Conservation (phyloP, 1,140 invertebrate genomes). For the Danaus melanippus region DNA sequence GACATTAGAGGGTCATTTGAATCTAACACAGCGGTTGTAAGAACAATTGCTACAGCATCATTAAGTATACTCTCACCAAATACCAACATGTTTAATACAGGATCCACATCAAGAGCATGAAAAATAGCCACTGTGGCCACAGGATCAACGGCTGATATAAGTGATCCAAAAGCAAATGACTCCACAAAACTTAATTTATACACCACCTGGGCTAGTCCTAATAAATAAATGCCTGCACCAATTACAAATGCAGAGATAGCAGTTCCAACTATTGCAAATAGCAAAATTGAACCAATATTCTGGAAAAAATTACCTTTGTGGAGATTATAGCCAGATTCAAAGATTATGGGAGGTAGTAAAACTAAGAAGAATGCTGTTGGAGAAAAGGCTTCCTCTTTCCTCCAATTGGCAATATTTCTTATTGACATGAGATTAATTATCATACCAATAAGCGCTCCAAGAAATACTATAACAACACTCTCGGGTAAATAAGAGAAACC, state of each 20-base stretch:
- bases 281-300: slow-evolving; percentile 94
- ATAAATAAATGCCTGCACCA: slow-evolving; percentile 94
- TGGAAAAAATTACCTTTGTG: slow-evolving; percentile 99
- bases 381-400: slow-evolving; percentile 96
- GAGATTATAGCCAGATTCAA: slow-evolving; percentile 98
- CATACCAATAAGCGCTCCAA: slow-evolving; percentile 93
- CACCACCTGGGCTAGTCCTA: slow-evolving; percentile 91
- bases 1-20: slow-evolving; percentile 82
- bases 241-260: slow-evolving; percentile 95
- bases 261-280: slow-evolving; percentile 98
- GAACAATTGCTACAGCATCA: slow-evolving; percentile 97
- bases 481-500: slow-evolving; percentile 98
- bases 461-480: slow-evolving; percentile 96
- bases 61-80: slow-evolving; percentile 99
- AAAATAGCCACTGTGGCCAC: slow-evolving; percentile 99
- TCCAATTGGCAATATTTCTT: slow-evolving; percentile 93
- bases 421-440: slow-evolving; percentile 93
- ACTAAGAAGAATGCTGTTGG: slow-evolving; percentile 98
- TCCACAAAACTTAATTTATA: slow-evolving; percentile 95
- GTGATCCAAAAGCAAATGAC: slow-evolving; percentile 97
- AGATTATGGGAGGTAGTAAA: slow-evolving; percentile 97
- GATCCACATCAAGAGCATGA: slow-evolving; percentile 95
- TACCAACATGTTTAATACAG: slow-evolving; percentile 97
- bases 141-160: slow-evolving; percentile 99
- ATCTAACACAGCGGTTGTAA: slow-evolving; percentile 91